Evolutionary conservation across 2,797 vertebrate genomes (phyloP).

Genomic region (Pseudocheirus occidentalis): DNA sequence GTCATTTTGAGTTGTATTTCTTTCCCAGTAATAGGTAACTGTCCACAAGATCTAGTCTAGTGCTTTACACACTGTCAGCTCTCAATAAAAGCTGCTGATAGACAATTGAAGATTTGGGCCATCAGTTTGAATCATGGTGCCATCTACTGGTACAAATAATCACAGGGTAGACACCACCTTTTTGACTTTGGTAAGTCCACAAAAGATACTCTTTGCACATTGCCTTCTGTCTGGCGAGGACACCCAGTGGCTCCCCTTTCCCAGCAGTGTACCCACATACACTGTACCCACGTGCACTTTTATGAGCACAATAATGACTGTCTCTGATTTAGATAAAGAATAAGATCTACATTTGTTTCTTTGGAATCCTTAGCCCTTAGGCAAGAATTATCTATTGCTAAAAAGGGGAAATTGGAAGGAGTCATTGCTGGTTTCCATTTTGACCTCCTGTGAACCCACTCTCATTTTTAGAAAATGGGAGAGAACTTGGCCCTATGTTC

Average conservation of each 20-base stretch:
- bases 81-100: background rate
- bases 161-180: background rate
- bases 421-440: background rate
- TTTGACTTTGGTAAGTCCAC: background rate
- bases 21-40: background rate
- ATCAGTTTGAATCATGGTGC: conserved; percentile 76
- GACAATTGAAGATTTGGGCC: background rate
- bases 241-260: background rate
- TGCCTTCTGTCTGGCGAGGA: background rate
- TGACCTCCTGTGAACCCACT: conserved; percentile 17
- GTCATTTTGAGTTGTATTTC: conserved; percentile 13
- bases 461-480: conserved; percentile 17
- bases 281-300: background rate
- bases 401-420: background rate
- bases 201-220: background rate
- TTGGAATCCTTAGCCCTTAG: conserved; percentile 3
- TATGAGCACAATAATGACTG: background rate
- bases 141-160: conserved; percentile 79
- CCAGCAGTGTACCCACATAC: background rate
- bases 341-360: background rate
- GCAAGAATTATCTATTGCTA: conserved; percentile 16
- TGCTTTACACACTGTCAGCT: background rate
- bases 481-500: background rate
- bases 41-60: background rate
- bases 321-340: conserved; percentile 15